Evolutionary conservation across 2,113 vertebrate species (phyloP).

Genomic region (Chitala chitala): DNA sequence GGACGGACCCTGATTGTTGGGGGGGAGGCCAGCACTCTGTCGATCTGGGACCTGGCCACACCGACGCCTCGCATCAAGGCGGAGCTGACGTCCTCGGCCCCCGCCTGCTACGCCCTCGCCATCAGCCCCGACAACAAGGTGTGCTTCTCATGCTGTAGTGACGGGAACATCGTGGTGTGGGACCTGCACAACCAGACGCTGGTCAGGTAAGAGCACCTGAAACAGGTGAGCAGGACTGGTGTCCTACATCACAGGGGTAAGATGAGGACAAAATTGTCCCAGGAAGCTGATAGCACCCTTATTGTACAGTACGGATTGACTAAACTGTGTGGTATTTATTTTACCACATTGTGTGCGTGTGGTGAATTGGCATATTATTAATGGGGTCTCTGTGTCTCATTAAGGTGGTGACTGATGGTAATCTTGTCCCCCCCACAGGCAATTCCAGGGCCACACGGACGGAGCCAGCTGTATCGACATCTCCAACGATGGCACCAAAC

Average conservation of each 20-base stretch:
- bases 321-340: too few species aligned
- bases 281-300: too few species aligned
- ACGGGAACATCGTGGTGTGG: slow-evolving; percentile 7
- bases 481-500: slow-evolving; percentile 79
- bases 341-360: too few species aligned
- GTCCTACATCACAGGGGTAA: too few species aligned
- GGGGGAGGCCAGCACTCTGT: slow-evolving; percentile 61
- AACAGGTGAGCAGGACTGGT: too few species aligned
- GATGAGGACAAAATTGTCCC: too few species aligned
- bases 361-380: too few species aligned
- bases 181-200: too few species aligned
- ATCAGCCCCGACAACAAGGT: slow-evolving; percentile 6
- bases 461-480: slow-evolving; percentile 87
- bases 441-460: too few species aligned
- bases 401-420: background rate
- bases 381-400: background rate
- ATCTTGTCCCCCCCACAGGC: slow-evolving; percentile 55
- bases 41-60: slow-evolving; percentile 50
- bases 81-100: slow-evolving; percentile 22
- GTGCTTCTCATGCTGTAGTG: slow-evolving; percentile 3
- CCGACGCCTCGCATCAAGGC: slow-evolving; percentile 64
- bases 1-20: slow-evolving; percentile 59
- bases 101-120: too few species aligned
- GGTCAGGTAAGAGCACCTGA: slow-evolving; percentile 3
- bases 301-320: too few species aligned